A percentile compares a stretch with the other conserved stretches of the same genome.
Conservation (phyloP, 2,113 vertebrate species). For the Antechinus stuartii region DNA sequence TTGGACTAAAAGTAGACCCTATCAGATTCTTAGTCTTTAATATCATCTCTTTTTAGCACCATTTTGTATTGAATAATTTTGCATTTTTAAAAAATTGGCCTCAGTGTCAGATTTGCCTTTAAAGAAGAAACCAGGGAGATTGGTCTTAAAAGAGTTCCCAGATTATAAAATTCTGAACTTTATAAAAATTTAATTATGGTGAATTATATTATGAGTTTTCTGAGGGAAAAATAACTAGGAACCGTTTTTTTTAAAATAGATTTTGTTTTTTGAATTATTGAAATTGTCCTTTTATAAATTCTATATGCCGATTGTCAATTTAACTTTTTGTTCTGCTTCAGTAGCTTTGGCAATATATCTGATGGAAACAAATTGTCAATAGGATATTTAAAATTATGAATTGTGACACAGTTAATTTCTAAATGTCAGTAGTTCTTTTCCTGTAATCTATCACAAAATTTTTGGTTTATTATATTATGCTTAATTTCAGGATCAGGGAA, state of each 20-base stretch:
- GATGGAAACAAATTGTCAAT: neutral
- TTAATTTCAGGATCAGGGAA: neutral
- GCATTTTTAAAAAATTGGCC: neutral
- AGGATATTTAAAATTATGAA: neutral
- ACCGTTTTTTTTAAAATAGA: constrained; percentile 15
- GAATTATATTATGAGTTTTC: neutral
- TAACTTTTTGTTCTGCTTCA: neutral
- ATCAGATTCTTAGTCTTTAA: neutral
- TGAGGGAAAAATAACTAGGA: neutral
- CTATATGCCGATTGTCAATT: constrained; percentile 19
- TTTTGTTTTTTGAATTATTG: constrained; percentile 14
- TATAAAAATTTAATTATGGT: neutral
- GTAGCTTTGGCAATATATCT: neutral
- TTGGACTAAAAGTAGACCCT: neutral
- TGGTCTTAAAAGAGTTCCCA: neutral
- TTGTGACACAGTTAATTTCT: constrained; percentile 7
- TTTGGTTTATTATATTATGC: neutral
- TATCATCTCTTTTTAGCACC: neutral
- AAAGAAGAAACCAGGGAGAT: neutral
- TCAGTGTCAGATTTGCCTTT: neutral
- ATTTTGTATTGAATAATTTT: neutral
- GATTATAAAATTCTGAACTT: neutral
- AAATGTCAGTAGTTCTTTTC: neutral
- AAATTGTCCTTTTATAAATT: constrained; percentile 35
- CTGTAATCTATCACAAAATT: neutral